phyloP scores from a whole-genome alignment of 2,888 invertebrate species.

The Coecobrya sp. region DNA sequence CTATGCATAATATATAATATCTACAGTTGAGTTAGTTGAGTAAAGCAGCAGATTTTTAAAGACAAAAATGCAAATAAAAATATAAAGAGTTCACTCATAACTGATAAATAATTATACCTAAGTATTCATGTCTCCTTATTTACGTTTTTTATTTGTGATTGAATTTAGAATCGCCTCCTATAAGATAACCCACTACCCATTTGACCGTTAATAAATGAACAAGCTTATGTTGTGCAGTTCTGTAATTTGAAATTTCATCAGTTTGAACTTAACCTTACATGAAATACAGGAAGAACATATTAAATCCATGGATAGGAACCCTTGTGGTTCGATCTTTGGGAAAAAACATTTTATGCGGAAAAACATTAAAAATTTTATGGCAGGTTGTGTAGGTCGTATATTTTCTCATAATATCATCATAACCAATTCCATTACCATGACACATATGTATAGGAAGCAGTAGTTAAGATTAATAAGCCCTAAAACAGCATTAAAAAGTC shows the following conservation, averaged over 20 bases:
- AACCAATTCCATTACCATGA: background rate
- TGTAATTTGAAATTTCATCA: background rate
- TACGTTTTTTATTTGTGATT: no score
- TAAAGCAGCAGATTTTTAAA: no score
- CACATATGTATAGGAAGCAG: no score
- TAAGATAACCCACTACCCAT: background rate
- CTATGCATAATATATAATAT: no score
- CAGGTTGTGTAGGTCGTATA: slow-evolving; percentile 1
- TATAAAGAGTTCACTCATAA: no score
- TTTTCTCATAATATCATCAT: background rate
- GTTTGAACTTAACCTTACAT: slow-evolving; percentile 42
- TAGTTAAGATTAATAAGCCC: no score
- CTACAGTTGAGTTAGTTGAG: no score
- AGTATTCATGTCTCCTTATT: background rate
- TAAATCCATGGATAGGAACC: background rate
- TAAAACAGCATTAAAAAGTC: no score
- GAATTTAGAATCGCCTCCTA: no score
- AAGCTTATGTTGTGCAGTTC: background rate
- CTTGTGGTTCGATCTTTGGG: background rate
- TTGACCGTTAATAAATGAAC: background rate
- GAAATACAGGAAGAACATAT: slow-evolving; percentile 8
- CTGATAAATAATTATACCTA: no score
- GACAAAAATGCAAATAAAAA: no score
- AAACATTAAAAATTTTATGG: background rate
- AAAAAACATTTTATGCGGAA: slow-evolving; percentile 5